Evolutionary conservation across 2,113 vertebrate species (phyloP), one percentile per base, ranked within the genome.

Genomic region (Mastomys natalensis): DNA sequence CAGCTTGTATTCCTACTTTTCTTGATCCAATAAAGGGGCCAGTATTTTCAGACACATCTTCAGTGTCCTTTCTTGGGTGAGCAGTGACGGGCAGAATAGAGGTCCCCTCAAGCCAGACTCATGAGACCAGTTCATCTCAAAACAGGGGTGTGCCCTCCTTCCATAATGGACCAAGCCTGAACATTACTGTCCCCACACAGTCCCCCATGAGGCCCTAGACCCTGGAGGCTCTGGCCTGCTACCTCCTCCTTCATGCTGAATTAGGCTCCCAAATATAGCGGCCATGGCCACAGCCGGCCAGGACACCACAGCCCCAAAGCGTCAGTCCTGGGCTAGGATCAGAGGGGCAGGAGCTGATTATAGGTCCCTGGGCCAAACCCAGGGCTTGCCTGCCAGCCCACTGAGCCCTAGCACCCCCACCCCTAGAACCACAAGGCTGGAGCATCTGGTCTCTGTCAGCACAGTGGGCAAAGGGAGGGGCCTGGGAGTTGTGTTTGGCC

Each of bases 301-400:
- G 97, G 96, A 97, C 96, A 98, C 97, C 98, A 95, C 98, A 97
- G 97, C 94, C 96, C 94, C 84, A 91, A 87, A 97, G 97, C 97
- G 96, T 98, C 98, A 97, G 97, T 89, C 97, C 95, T 97, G 97
- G 98, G 98, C 95, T 19, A 5, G 95, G 97, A 98, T 98, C 98
- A 98, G 97, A 98, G 98, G 96, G 97, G 94, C 93, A 97, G 96
- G 95, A 97, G 96, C 95, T 98, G 98, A 98, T 98, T 98, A 98
- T 98, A 98, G 98, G 97, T 97, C 97, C 97, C 90, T 89, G 97
- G 97, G 97, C 97, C 97, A 98, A 98, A 97, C 97, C 98, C 92
- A 81, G 94, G 96, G 53, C 95, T 95, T 22, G 97, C 91, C 94
- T 98, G 97, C 98, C 98, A 97, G 96, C 97, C 97, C 96, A 26